These are phyloP conservation scores for Rhagium mordax DNA, from an alignment of 2,888 invertebrate species.

Conservation along the genomic window DNA sequence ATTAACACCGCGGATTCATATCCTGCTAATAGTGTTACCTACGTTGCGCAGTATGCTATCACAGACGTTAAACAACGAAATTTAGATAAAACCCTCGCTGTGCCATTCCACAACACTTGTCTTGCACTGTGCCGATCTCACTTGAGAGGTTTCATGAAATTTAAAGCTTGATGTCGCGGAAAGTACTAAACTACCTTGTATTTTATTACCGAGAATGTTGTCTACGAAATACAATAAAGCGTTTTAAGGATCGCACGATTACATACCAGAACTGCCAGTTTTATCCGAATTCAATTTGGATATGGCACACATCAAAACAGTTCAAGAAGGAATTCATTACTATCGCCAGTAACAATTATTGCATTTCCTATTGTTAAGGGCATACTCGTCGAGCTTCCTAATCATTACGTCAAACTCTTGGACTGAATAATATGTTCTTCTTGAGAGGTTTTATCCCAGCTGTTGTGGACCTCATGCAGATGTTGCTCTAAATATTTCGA, in stretches of 20 bases:
- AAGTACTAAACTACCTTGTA: slow-evolving; percentile 23
- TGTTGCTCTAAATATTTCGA: too few relatives aligned
- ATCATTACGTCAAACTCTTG: too few relatives aligned
- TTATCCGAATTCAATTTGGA: too few relatives aligned
- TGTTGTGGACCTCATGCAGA: too few relatives aligned
- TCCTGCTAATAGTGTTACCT: background rate
- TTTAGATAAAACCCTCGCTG: background rate
- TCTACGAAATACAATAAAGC: slow-evolving; percentile 6
- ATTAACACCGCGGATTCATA: background rate
- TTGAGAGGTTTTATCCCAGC: too few relatives aligned
- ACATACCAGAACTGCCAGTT: too few relatives aligned
- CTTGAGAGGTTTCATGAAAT: slow-evolving; percentile 1
- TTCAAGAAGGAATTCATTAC: too few relatives aligned
- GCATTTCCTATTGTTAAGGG: too few relatives aligned
- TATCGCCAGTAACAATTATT: too few relatives aligned
- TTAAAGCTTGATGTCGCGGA: slow-evolving; percentile 15
- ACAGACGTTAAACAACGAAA: background rate
- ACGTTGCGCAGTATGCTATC: background rate
- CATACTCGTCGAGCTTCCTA: too few relatives aligned
- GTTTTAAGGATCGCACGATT: background rate
- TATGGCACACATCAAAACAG: too few relatives aligned
- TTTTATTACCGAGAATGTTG: slow-evolving; percentile 6
- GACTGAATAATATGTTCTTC: too few relatives aligned
- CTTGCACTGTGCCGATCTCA: background rate
- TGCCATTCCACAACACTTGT: background rate